phyloP scores from a whole-genome alignment of 2,113 vertebrate species.

The Danionella cerebrum region DNA sequence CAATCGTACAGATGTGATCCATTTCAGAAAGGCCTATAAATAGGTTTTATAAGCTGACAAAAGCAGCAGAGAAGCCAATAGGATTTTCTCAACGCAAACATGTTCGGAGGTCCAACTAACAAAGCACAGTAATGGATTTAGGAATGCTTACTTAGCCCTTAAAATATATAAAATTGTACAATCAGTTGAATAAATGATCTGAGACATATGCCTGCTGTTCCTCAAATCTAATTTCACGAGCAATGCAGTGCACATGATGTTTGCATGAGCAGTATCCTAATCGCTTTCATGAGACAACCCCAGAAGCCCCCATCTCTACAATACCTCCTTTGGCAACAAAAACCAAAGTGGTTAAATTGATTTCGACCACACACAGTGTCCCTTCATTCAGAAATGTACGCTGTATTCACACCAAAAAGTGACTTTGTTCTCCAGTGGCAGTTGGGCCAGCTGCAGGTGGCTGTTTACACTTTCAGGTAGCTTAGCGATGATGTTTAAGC shows the following conservation, averaged over 20 bases:
- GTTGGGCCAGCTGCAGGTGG: no score
- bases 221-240: slow-evolving; percentile 49
- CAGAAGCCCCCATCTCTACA: not conserved
- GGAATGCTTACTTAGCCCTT: not conserved
- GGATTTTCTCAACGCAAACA: not conserved
- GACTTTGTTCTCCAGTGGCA: no score
- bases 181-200: slow-evolving; percentile 25
- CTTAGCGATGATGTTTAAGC: no score
- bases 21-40: not conserved
- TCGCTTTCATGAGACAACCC: slow-evolving; percentile 50
- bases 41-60: not conserved
- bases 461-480: no score
- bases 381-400: not conserved
- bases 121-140: not conserved
- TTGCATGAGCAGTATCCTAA: slow-evolving; percentile 37
- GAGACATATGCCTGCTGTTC: slow-evolving; percentile 39
- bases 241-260: slow-evolving; percentile 51
- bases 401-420: no score
- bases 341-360: not conserved
- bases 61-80: not conserved
- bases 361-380: not conserved
- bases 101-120: not conserved
- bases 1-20: not conserved
- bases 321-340: slow-evolving; percentile 20
- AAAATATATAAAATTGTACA: slow-evolving; percentile 10